Conservation (phyloP, 2,797 vertebrate genomes). For the Enteromius radiatus region DNA sequence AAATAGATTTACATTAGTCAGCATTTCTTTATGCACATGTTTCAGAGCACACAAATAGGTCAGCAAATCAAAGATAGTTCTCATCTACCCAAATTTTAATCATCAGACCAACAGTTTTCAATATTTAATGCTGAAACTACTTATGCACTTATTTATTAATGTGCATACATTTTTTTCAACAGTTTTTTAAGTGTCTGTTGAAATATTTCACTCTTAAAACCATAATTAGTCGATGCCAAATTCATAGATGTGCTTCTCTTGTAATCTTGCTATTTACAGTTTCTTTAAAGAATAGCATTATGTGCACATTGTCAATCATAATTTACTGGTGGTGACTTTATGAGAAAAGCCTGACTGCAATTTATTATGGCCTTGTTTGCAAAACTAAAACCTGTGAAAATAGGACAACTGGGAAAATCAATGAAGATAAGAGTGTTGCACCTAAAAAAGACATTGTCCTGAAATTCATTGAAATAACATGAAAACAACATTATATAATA, state of each 20-base stretch:
- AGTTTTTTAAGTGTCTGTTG: neutral
- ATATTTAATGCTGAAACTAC: neutral
- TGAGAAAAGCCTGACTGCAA: neutral
- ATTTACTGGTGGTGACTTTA: neutral
- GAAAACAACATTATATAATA: constrained; percentile 8
- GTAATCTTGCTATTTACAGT: neutral
- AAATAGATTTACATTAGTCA: neutral
- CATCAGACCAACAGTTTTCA: neutral
- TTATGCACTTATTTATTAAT: neutral
- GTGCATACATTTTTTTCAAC: neutral
- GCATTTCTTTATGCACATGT: neutral
- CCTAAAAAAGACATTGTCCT: neutral
- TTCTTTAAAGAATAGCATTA: neutral
- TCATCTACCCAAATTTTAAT: neutral
- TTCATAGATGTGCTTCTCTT: neutral
- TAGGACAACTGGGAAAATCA: neutral
- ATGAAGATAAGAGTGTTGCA: neutral
- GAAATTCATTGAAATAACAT: neutral
- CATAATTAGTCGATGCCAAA: neutral
- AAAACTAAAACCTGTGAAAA: neutral
- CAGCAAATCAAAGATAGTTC: neutral
- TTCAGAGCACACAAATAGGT: neutral
- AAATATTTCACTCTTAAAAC: neutral
- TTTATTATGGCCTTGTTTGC: neutral
- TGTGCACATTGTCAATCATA: neutral